Conservation (phyloP, 2,113 vertebrate species). For the Sylvicapra grimmia region DNA sequence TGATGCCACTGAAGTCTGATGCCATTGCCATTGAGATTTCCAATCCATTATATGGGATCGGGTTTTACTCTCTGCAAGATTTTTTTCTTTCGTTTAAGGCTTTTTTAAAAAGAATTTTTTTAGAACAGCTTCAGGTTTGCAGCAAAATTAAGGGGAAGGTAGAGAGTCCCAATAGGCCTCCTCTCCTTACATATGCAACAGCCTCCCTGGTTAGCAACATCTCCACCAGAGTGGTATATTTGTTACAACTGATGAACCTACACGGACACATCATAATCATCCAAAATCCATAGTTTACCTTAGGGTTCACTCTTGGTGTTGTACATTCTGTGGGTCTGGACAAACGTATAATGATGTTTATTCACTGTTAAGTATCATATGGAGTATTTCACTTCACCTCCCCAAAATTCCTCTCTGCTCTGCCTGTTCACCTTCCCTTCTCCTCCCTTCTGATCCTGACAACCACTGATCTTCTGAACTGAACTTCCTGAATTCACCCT, state of each 20-base stretch:
- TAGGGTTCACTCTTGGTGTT: not conserved
- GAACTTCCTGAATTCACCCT: not conserved
- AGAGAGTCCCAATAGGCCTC: not conserved
- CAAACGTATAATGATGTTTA: not conserved
- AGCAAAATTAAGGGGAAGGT: not conserved
- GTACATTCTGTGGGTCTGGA: not conserved
- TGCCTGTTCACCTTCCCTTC: not conserved
- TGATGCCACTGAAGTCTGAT: not conserved
- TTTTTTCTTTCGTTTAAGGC: not conserved
- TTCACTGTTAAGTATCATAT: not conserved
- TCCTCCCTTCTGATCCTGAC: not conserved
- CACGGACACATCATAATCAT: no score
- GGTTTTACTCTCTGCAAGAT: not conserved
- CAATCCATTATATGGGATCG: not conserved
- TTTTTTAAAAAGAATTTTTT: not conserved
- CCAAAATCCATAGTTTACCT: not conserved
- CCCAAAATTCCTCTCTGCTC: not conserved
- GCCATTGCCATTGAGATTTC: not conserved
- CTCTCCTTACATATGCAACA: not conserved
- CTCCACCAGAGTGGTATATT: not conserved
- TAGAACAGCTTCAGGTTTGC: not conserved
- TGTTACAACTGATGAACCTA: not conserved
- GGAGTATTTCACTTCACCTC: not conserved
- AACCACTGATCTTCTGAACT: not conserved
- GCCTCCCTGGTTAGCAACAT: not conserved